Conservation (phyloP, 2,888 invertebrate species). For the Drosophila nr. perissopoda region DNA sequence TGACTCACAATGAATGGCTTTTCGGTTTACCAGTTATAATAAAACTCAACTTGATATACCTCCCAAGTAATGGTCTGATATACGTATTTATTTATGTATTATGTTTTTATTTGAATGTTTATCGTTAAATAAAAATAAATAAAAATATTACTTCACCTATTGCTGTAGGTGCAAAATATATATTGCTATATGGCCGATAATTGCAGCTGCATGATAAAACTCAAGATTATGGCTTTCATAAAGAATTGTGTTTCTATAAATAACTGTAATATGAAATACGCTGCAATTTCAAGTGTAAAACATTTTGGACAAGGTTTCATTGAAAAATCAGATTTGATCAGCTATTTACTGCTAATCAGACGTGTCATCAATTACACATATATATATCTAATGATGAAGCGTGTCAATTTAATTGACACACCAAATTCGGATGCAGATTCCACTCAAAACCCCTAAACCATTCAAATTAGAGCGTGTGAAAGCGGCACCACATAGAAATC, state of each 20-base stretch:
- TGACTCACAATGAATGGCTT: constrained; percentile 1
- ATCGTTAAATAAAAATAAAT: background rate
- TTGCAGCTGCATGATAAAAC: background rate
- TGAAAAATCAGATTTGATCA: background rate
- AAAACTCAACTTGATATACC: background rate
- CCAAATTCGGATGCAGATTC: constrained; percentile 21
- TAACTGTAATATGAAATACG: background rate
- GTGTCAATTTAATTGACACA: constrained; percentile 39
- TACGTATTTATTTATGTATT: background rate
- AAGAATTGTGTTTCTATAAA: background rate
- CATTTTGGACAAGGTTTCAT: background rate
- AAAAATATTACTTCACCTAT: background rate
- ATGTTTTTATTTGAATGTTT: background rate
- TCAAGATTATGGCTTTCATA: background rate
- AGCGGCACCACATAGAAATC: constrained; percentile 58
- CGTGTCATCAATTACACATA: background rate
- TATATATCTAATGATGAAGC: background rate
- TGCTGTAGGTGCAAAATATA: background rate
- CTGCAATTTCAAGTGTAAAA: background rate
- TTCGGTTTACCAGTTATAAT: background rate
- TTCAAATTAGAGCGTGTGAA: constrained; percentile 77
- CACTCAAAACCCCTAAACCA: constrained; percentile 44
- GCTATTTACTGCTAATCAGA: background rate
- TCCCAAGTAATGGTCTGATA: background rate
- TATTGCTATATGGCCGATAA: constrained; percentile 1